Evolutionary conservation across 2,888 invertebrate genomes (phyloP), one percentile per base, ranked within the genome.

Genomic region (Drosophila affinis): DNA sequence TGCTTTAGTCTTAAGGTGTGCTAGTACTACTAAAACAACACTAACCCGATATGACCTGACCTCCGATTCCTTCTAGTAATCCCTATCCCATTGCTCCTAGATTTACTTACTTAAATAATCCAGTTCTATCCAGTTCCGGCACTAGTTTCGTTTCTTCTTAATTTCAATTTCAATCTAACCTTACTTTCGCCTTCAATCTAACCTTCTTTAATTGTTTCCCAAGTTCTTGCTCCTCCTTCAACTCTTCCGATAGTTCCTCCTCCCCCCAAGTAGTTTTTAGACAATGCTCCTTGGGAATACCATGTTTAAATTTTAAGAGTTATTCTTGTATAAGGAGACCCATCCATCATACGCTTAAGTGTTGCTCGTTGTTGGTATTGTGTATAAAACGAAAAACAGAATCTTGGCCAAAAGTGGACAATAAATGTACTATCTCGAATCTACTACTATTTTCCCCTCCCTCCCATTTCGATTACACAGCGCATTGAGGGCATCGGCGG

Each of bases 401-500:
- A 39, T 21, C 39, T 52, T 52, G 52, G 29, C 52, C 17, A 55
- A 59, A 55, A 39, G 58, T 63, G 71, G 55, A 77, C 70, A 77
- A 71, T 65, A 72, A 74, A 74, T 10, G 65, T 60, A 24, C 24
- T 24, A 18, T 17, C 14, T 58, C 21, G 17, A 49, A 44, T 6
- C n/a, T 12, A 27, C 9, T 10, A 44, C 45, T 46, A n/a, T 51
- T 57, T 18, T 62, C 47, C 18, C 56, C 46, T 24, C 34, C 24
- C 9, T 54, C 46, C 55, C 29, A 29, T 29, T 29, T 29, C 29
- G 29, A 29, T 9, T 55, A 39, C 61, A 49, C 93, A 95, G 95
- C 94, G 95, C 81, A 94, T 94, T 83, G 95, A 95, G 89, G 95
- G 94, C 77, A 74, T 70, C 39, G 74, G 83, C 58, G 58, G 93